Conservation (phyloP, 2,113 vertebrate genomes). For the Stegastes partitus region DNA sequence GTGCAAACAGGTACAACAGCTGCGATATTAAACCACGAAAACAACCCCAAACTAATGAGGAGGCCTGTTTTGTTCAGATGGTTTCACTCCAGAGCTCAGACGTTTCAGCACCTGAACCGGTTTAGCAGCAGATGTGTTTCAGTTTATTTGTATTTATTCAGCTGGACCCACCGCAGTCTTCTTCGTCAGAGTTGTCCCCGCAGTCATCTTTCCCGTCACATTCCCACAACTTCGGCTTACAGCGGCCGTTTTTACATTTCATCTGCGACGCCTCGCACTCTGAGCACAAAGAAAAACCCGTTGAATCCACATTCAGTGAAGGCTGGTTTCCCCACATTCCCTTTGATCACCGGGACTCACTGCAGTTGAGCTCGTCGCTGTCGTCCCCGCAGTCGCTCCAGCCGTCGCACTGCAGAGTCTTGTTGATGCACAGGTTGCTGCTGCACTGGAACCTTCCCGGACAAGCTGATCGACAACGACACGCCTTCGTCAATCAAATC, state of each 20-base stretch:
- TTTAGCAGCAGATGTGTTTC: no score
- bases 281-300: conserved; percentile 32
- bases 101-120: no score
- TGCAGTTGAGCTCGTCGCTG: conserved; percentile 90
- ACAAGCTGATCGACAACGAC: conserved; percentile 42
- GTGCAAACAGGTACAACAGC: no score
- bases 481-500: no score
- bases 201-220: conserved; percentile 92
- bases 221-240: conserved; percentile 90
- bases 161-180: conserved; percentile 86
- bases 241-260: conserved; percentile 86
- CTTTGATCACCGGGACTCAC: conserved; percentile 79
- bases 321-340: no score
- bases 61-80: no score
- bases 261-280: conserved; percentile 85
- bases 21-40: no score
- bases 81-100: no score
- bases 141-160: not conserved
- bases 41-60: no score
- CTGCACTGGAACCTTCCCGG: conserved; percentile 86
- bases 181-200: conserved; percentile 90
- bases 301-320: no score
- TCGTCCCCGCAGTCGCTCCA: conserved; percentile 90
- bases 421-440: conserved; percentile 87
- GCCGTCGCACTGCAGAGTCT: conserved; percentile 87